A percentile compares a stretch with the other conserved stretches of the same genome.
Conservation (phyloP, 2,113 vertebrate genomes). For the Poeciliopsis occidentalis region DNA sequence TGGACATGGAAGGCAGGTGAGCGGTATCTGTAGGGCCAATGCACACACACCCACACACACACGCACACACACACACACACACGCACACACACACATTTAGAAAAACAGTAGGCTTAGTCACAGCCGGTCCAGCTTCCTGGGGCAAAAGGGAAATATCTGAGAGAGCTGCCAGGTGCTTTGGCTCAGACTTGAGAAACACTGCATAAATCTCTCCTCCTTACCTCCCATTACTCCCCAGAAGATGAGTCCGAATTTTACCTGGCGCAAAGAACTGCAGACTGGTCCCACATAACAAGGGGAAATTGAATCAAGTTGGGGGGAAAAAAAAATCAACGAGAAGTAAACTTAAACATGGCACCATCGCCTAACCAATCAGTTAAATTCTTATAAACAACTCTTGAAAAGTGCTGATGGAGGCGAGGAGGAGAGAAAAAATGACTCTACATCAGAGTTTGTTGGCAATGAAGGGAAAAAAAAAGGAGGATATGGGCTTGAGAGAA, state of each 20-base stretch:
- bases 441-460: too few relatives aligned
- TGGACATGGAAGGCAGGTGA: slow-evolving; percentile 93
- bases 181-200: slow-evolving; percentile 50
- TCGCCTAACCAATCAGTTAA: too few relatives aligned
- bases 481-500: too few relatives aligned
- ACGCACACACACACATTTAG: slow-evolving; percentile 22
- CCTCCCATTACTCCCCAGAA: slow-evolving; percentile 34
- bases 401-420: too few relatives aligned
- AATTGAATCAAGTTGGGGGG: slow-evolving; percentile 51
- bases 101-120: slow-evolving; percentile 57
- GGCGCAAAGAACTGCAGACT: slow-evolving; percentile 39
- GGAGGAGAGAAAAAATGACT: too few relatives aligned
- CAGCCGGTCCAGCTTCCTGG: slow-evolving; percentile 32
- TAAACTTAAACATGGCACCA: slow-evolving; percentile 60
- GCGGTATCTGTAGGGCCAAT: slow-evolving; percentile 80
- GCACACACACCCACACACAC: too few relatives aligned
- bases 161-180: slow-evolving; percentile 59
- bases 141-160: slow-evolving; percentile 46
- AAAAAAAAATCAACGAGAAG: slow-evolving; percentile 18
- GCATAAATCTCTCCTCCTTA: slow-evolving; percentile 25
- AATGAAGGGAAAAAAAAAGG: too few relatives aligned
- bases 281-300: slow-evolving; percentile 42
- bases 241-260: slow-evolving; percentile 53
- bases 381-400: too few relatives aligned
- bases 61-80: slow-evolving; percentile 21